Base-by-base conservation (phyloP, 2,888 invertebrate genomes). In the Thereva unica region DNA sequence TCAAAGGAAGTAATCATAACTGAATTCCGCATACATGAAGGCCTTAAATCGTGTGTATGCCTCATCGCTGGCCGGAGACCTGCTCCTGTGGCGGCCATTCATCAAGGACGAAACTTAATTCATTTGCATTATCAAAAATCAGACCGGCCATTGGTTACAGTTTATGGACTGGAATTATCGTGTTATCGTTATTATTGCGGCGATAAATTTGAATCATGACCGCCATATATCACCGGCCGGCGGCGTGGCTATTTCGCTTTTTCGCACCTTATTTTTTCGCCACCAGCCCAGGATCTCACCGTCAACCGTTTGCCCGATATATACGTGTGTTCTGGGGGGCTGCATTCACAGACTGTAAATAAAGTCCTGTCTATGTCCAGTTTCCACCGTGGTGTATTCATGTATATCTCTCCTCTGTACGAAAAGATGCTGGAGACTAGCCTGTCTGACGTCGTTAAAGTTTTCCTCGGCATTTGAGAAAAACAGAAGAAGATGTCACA, bases 111-210 rank as follows among this genome's bases (percentile, higher is more conserved):
- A 41, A 50, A 41, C 61, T 64, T 64, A 53, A 64, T 64, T 64
- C 54, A 55, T 64, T 64, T 64, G 44, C 64, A 55, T 55, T 64
- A 54, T 64, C 54, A 54, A 64, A 64, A 64, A 64, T 64, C 54
- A 38, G 54, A 53, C 37, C 44, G 54, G 44, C 52, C 64, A 64
- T 64, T 64, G 64, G 47, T 45, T 38, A 55, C 38, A 64, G 53
- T 66, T 66, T 66, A 66, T 66, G 66, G 66, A 56, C 57, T 66
- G 66, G 66, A 66, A 66, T 66, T 66, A 66, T 66, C 66, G 64
- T 35, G 56, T 54, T 56, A 65, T 65, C 65, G 49, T 65, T 65
- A 55, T 56, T 56, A 56, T 66, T 42, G 49, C 9, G 4, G 52
- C 38, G 38, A 66, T 66, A 66, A 66, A 66, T 66, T 66, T 66